phyloP scores from a whole-genome alignment of 2,888 invertebrate genomes.

The Galeruca laticollis region DNA sequence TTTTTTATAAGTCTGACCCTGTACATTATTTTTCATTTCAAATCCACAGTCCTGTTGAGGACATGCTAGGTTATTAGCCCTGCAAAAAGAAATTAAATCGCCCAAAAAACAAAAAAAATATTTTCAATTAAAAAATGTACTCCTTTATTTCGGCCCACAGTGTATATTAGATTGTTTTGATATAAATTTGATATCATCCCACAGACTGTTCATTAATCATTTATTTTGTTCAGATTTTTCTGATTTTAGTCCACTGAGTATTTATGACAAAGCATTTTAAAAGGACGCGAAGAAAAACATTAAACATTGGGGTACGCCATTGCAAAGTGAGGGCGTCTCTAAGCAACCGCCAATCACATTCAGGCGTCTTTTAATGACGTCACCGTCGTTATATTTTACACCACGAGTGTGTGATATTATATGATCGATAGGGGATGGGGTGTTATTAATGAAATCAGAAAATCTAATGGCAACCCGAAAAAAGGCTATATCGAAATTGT shows the following conservation, averaged over 20 bases:
- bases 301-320: constrained; percentile 59
- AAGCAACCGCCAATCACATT: constrained; percentile 66
- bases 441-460: constrained; percentile 55
- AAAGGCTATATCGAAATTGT: constrained; percentile 13
- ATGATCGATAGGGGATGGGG: constrained; percentile 58
- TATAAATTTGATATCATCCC: too few species aligned
- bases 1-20: too few species aligned
- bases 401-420: constrained; percentile 52
- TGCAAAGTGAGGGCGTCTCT: constrained; percentile 65
- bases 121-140: too few species aligned
- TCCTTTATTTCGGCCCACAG: too few species aligned
- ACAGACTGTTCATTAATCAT: too few species aligned
- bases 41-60: too few species aligned
- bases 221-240: not conserved
- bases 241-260: not conserved
- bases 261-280: constrained; percentile 31
- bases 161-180: too few species aligned
- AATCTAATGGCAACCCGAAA: constrained; percentile 24
- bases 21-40: too few species aligned
- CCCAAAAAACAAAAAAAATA: too few species aligned
- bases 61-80: too few species aligned
- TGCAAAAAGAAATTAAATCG: too few species aligned
- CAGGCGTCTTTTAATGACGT: constrained; percentile 63
- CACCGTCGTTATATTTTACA: constrained; percentile 60
- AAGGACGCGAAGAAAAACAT: constrained; percentile 34